Percentiles rank a stretch among this genome's conserved stretches.
Evolutionary conservation across 30 jellyfish, hydroid and myxozoan genomes (phyloP).

Genomic region (Cassiopea andromeda): DNA sequence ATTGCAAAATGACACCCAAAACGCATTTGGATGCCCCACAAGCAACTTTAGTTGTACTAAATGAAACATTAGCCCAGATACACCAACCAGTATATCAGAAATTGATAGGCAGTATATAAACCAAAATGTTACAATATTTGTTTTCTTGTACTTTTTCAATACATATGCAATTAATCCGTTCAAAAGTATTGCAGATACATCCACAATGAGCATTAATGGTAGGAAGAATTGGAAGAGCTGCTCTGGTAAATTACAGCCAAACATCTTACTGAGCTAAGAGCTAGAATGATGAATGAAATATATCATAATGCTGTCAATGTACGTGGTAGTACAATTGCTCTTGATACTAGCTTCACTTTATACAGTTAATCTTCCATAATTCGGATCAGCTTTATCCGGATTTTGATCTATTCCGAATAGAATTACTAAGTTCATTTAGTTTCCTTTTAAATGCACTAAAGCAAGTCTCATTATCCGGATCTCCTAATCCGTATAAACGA

Average conservation of each 20-base stretch:
- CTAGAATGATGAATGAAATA: background rate
- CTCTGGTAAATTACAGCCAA: background rate
- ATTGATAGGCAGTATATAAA: background rate
- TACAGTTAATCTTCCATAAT: too few species aligned
- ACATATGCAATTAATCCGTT: background rate
- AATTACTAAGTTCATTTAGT: too few species aligned
- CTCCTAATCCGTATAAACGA: too few species aligned
- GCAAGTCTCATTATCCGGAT: too few species aligned
- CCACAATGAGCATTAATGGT: background rate
- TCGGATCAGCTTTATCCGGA: too few species aligned
- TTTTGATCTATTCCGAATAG: too few species aligned
- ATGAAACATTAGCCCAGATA: background rate
- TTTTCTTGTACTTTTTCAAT: background rate
- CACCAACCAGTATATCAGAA: slow-evolving; percentile 5
- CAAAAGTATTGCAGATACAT: background rate
- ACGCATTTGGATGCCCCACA: too few species aligned
- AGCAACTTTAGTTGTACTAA: background rate
- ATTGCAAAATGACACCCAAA: too few species aligned
- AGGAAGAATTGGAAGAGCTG: background rate
- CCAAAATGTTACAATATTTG: background rate
- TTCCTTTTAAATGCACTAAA: too few species aligned
- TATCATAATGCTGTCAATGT: background rate
- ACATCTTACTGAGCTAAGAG: background rate
- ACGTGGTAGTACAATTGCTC: too few species aligned
- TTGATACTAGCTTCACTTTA: too few species aligned